These are phyloP conservation scores for Elephas maximus DNA, from an alignment of 2,113 vertebrate genomes.

Conservation along the genomic window DNA sequence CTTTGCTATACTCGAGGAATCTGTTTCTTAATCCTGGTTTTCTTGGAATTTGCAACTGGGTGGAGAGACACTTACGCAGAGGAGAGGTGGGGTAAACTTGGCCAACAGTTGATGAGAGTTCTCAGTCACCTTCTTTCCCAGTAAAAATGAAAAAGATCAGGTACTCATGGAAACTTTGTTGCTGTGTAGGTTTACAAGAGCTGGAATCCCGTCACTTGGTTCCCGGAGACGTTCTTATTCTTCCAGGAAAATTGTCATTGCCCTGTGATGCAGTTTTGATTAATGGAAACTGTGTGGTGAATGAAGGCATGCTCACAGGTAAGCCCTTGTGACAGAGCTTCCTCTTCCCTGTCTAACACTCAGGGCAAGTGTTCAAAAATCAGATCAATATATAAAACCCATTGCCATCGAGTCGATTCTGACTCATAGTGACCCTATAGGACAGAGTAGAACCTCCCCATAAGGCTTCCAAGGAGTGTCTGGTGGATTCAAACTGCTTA, in stretches of 20 bases:
- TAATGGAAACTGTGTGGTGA: constrained; percentile 87
- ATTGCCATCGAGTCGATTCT: too few species aligned
- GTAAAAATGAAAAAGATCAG: background rate
- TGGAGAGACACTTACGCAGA: background rate
- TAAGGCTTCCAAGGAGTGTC: too few species aligned
- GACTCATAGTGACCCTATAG: too few species aligned
- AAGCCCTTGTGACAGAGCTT: background rate
- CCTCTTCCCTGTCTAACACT: background rate
- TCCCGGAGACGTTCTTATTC: constrained; percentile 85
- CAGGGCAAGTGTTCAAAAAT: background rate
- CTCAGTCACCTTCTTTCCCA: constrained; percentile 42
- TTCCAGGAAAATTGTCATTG: constrained; percentile 80
- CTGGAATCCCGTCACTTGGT: constrained; percentile 83
- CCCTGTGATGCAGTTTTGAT: constrained; percentile 87
- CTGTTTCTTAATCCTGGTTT: background rate
- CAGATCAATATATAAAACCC: background rate
- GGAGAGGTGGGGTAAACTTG: background rate
- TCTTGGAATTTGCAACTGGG: background rate
- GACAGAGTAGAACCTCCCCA: too few species aligned
- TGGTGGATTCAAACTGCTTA: too few species aligned
- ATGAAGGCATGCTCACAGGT: constrained; percentile 90
- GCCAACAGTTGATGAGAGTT: background rate
- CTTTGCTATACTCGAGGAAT: background rate
- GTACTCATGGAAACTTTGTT: background rate
- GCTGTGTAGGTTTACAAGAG: constrained; percentile 78